phyloP scores from a whole-genome alignment of 2,888 invertebrate genomes.

The Nysson spinosus region DNA sequence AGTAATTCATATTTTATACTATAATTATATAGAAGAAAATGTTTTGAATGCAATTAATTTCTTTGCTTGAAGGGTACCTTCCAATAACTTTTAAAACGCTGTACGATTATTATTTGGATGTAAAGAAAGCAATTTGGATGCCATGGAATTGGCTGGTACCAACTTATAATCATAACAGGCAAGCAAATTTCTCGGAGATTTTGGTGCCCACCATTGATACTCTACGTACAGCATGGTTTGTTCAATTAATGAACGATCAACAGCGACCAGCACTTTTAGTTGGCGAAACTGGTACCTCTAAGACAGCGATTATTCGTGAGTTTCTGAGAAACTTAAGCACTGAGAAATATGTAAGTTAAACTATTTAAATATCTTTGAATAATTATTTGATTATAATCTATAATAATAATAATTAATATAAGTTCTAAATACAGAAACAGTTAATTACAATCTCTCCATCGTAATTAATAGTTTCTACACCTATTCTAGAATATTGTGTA shows the following conservation, averaged over 20 bases:
- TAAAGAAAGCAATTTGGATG: constrained; percentile 84
- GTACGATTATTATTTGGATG: constrained; percentile 90
- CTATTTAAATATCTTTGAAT: too few species aligned
- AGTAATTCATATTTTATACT: too few species aligned
- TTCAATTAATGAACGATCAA: constrained; percentile 87
- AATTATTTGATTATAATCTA: too few species aligned
- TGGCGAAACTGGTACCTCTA: constrained; percentile 95
- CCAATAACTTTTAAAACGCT: constrained; percentile 85
- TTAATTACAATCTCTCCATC: too few species aligned
- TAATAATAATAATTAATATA: too few species aligned
- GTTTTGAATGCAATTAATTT: too few species aligned
- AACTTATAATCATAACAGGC: constrained; percentile 85
- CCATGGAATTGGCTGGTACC: constrained; percentile 92
- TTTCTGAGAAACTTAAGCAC: constrained; percentile 86
- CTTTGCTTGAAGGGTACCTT: constrained; percentile 47
- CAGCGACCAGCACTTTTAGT: constrained; percentile 90
- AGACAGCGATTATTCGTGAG: constrained; percentile 92
- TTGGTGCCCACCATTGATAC: constrained; percentile 95
- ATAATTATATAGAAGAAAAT: neutral
- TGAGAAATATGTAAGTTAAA: constrained; percentile 83
- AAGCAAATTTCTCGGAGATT: constrained; percentile 87
- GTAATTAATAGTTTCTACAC: too few species aligned
- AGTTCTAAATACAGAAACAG: too few species aligned
- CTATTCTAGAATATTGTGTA: too few species aligned
- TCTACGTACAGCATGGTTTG: constrained; percentile 87